Percentiles rank a stretch among this genome's conserved stretches.
Evolutionary conservation across 2,113 vertebrate species (phyloP).

Genomic region (Amia ocellicauda): DNA sequence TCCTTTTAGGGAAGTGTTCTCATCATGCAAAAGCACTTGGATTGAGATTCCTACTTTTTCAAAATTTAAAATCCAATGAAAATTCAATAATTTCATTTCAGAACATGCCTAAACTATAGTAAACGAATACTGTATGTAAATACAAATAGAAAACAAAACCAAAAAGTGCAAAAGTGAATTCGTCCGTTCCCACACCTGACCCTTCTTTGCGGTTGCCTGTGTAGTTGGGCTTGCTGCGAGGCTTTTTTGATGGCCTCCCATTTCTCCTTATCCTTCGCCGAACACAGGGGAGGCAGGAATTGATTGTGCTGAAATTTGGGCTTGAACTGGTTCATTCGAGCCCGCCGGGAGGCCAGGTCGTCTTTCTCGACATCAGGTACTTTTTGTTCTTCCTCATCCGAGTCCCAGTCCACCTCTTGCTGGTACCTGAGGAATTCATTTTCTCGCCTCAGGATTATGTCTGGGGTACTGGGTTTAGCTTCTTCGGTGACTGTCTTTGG

Average conservation of each 20-base stretch:
- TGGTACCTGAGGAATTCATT: constrained; percentile 72
- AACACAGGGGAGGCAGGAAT: constrained; percentile 70
- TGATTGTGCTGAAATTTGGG: constrained; percentile 64
- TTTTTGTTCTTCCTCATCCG: constrained; percentile 61
- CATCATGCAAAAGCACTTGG: no score
- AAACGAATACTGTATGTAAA: no score
- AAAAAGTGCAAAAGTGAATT: no score
- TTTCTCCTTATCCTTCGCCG: constrained; percentile 64
- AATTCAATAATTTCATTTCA: no score
- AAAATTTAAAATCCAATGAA: no score
- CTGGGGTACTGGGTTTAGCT: constrained; percentile 48
- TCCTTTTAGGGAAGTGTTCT: no score
- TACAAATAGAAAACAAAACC: background rate
- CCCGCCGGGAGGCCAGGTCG: constrained; percentile 83
- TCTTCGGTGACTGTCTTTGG: constrained; percentile 52
- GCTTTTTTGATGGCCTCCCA: constrained; percentile 66
- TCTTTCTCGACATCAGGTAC: constrained; percentile 86
- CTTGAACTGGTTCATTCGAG: constrained; percentile 65
- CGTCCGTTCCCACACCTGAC: constrained; percentile 51
- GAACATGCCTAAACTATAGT: no score
- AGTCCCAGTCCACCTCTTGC: constrained; percentile 67
- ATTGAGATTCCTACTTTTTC: no score
- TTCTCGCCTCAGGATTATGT: constrained; percentile 79
- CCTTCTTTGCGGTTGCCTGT: constrained; percentile 41
- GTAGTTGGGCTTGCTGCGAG: constrained; percentile 62